Evolutionary conservation across 2,113 vertebrate species (phyloP).

Genomic region (Sinocyclocheilus rhinocerous): DNA sequence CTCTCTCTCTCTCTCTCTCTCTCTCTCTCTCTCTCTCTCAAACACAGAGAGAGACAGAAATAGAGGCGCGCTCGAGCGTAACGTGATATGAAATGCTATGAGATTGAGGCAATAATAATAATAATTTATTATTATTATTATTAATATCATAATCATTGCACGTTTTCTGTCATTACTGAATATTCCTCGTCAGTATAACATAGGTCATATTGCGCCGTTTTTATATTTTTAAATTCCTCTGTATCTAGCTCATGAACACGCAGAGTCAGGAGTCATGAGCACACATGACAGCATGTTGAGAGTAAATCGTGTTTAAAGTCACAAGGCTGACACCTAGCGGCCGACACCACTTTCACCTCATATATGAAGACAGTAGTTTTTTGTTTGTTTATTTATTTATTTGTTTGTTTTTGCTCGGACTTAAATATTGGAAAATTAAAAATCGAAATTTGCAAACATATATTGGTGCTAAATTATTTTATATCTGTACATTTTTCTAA

Average conservation of each 20-base stretch:
- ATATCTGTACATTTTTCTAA: too few species aligned
- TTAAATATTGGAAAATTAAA: neutral
- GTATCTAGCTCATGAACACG: neutral
- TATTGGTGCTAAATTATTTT: neutral
- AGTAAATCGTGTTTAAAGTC: constrained; percentile 71
- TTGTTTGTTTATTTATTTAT: neutral
- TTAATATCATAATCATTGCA: too few species aligned
- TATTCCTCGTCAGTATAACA: neutral
- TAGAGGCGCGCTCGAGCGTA: constrained; percentile 9
- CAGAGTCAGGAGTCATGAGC: neutral
- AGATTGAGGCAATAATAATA: neutral
- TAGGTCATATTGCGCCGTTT: neutral
- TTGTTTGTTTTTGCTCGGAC: neutral
- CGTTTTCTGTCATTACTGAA: neutral
- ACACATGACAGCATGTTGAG: constrained; percentile 52
- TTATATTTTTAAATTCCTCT: neutral
- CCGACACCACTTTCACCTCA: constrained; percentile 59
- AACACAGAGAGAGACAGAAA: neutral
- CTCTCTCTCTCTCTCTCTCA: neutral
- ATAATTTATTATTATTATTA: too few species aligned
- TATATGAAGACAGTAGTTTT: constrained; percentile 15
- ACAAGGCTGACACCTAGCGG: constrained; percentile 84
- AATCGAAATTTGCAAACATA: neutral
- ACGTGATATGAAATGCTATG: neutral
- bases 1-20: neutral